phyloP scores from a whole-genome alignment of 92 coral and sea anemone species.

The Actinernus sp. region DNA sequence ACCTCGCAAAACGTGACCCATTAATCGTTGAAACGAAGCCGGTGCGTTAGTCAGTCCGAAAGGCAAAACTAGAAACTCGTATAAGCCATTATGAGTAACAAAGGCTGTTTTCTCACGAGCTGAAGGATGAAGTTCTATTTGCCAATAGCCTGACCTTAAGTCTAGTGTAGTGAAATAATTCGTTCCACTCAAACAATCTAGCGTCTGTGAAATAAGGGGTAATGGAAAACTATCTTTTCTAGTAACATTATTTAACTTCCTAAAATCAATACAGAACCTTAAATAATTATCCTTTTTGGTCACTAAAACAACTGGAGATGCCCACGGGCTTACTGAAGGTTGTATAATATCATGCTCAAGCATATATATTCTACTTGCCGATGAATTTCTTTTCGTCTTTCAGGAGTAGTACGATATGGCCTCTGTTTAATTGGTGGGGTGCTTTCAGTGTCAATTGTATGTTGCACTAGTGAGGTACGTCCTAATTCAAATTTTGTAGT shows the following conservation, averaged over 20 bases:
- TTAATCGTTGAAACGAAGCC: conserved; percentile 45
- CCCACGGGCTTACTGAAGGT: conserved; percentile 44
- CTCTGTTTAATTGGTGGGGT: conserved; percentile 30
- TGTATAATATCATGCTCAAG: conserved; percentile 23
- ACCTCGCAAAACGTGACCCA: conserved; percentile 37
- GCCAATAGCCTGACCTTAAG: too few species aligned
- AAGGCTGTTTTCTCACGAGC: conserved; percentile 39
- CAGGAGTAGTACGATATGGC: conserved; percentile 48
- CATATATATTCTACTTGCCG: conserved; percentile 39
- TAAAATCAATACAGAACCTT: conserved; percentile 17
- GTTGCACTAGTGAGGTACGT: too few species aligned
- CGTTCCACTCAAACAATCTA: conserved; percentile 24
- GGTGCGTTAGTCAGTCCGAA: conserved; percentile 43
- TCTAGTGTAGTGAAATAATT: conserved; percentile 10
- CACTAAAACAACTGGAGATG: conserved; percentile 31
- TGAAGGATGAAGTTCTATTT: conserved; percentile 16
- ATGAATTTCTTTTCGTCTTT: conserved; percentile 31
- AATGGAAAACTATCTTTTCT: conserved; percentile 27
- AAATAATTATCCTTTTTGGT: conserved; percentile 19
- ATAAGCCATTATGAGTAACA: conserved; percentile 22
- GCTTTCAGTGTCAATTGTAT: too few species aligned
- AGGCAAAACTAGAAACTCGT: conserved; percentile 35
- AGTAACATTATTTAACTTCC: conserved; percentile 8
- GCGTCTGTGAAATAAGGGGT: too few species aligned
- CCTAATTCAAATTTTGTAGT: too few species aligned